A percentile compares a stretch with the other conserved stretches of the same genome.
These are phyloP conservation scores for Athalia cordata DNA, from an alignment of 2,888 invertebrate genomes.

Conservation along the genomic window DNA sequence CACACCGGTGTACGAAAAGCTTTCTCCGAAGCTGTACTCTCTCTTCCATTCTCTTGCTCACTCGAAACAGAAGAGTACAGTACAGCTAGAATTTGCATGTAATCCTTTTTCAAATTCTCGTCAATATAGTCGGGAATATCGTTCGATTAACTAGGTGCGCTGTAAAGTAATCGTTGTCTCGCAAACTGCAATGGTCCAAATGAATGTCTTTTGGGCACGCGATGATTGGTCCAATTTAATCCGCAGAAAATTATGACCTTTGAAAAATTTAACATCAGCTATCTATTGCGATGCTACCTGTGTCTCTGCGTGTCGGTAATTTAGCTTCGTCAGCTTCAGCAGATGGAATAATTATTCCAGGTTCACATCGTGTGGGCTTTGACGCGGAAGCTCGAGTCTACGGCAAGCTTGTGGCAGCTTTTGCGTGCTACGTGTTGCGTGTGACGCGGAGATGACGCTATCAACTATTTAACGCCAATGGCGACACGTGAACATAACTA, in stretches of 20 bases:
- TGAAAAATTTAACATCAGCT: neutral
- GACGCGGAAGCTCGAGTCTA: conserved; percentile 34
- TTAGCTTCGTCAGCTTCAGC: conserved; percentile 19
- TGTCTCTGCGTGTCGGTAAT: conserved; percentile 15
- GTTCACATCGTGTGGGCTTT: conserved; percentile 23
- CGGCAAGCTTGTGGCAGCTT: conserved; percentile 36
- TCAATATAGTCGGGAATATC: neutral
- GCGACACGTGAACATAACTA: conserved; percentile 10
- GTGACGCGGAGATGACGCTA: conserved; percentile 39
- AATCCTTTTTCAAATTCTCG: no score
- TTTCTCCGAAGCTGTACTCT: neutral
- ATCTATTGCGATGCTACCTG: neutral
- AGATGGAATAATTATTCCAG: conserved; percentile 37
- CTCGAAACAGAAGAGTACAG: neutral
- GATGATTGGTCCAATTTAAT: neutral
- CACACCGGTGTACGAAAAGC: neutral
- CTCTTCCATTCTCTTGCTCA: neutral
- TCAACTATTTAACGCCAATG: conserved; percentile 40
- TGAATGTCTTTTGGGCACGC: no score
- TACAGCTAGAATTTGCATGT: no score
- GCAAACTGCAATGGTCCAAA: no score
- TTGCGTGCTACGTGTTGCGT: conserved; percentile 40
- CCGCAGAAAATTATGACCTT: neutral
- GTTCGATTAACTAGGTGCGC: neutral
- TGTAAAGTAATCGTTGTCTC: neutral